phyloP scores from a whole-genome alignment of 2,888 invertebrate genomes.

The Anaspis maculata region DNA sequence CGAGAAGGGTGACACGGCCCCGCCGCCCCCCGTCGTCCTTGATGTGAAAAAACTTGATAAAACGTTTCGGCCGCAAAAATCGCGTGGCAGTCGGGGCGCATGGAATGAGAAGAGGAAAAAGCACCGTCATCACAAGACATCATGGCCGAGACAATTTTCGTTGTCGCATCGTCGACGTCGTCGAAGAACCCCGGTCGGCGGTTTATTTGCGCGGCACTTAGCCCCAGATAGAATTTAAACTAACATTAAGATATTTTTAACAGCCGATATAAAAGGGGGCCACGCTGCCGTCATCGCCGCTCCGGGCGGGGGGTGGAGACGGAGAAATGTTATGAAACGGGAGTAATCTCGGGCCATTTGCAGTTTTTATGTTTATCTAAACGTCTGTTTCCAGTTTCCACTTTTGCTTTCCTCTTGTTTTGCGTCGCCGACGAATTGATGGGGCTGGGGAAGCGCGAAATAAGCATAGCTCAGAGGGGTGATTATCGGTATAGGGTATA shows the following conservation, averaged over 20 bases:
- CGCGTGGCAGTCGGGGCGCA: background rate
- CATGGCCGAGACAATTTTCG: background rate
- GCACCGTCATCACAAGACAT: too few relatives aligned
- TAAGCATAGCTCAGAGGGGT: too few relatives aligned
- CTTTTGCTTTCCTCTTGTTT: too few relatives aligned
- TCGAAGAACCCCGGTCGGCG: slow-evolving; percentile 3
- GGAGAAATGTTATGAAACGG: slow-evolving; percentile 32
- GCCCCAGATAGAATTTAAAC: slow-evolving; percentile 40
- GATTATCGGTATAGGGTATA: too few relatives aligned
- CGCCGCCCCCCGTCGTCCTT: too few relatives aligned
- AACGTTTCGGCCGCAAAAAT: background rate
- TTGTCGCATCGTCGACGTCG: background rate
- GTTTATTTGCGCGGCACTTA: slow-evolving; percentile 39
- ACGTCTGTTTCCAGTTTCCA: slow-evolving; percentile 28
- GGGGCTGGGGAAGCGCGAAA: too few relatives aligned
- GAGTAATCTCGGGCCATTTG: slow-evolving; percentile 34
- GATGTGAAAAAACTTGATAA: slow-evolving; percentile 1
- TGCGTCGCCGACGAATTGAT: too few relatives aligned
- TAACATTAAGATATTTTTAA: slow-evolving; percentile 41
- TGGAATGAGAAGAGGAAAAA: background rate
- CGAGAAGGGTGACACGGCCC: background rate
- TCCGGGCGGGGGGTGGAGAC: too few relatives aligned
- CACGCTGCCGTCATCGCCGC: too few relatives aligned
- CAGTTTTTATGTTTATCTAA: slow-evolving; percentile 38
- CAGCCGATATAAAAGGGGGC: slow-evolving; percentile 35